Percentiles rank a stretch among this genome's conserved stretches.
phyloP scores from a whole-genome alignment of 2,797 vertebrate species.

The Astyanax mexicanus region DNA sequence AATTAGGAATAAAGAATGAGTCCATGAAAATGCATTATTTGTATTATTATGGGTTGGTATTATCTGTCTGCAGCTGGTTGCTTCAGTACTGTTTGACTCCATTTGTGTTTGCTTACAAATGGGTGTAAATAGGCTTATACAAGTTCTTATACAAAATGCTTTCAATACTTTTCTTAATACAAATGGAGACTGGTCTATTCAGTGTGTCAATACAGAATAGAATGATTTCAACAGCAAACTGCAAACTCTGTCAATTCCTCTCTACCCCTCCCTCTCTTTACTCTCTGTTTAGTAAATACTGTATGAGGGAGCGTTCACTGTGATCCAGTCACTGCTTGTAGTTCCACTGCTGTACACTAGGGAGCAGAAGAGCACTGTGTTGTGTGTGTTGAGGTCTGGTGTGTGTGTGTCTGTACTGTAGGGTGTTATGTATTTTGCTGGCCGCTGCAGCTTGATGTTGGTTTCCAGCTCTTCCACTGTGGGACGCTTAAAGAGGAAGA shows the following conservation, averaged over 20 bases:
- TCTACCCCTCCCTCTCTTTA: not conserved
- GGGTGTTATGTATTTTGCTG: not conserved
- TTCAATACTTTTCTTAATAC: not conserved
- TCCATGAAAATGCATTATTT: conserved; percentile 20
- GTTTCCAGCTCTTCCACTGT: not conserved
- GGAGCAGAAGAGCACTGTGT: conserved; percentile 55
- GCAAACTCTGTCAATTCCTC: not conserved
- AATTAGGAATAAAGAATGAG: not conserved
- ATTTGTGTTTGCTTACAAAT: conserved; percentile 21
- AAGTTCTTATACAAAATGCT: not conserved
- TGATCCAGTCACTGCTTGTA: conserved; percentile 4
- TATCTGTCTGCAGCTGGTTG: conserved; percentile 13
- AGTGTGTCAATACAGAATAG: conserved; percentile 24
- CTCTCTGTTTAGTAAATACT: not conserved
- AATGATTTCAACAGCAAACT: not conserved
- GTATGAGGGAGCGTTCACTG: not conserved
- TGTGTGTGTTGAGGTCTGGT: conserved; percentile 29
- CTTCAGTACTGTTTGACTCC: conserved; percentile 3
- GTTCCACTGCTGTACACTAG: conserved; percentile 57
- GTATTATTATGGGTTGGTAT: conserved; percentile 28
- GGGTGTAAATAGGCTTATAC: conserved; percentile 11
- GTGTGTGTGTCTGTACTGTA: not conserved
- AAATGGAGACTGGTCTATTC: conserved; percentile 2
- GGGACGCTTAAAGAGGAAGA: not conserved
- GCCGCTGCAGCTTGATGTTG: conserved; percentile 14